Conservation (phyloP, 2,888 invertebrate species). For the Erpobdella octoculata region DNA sequence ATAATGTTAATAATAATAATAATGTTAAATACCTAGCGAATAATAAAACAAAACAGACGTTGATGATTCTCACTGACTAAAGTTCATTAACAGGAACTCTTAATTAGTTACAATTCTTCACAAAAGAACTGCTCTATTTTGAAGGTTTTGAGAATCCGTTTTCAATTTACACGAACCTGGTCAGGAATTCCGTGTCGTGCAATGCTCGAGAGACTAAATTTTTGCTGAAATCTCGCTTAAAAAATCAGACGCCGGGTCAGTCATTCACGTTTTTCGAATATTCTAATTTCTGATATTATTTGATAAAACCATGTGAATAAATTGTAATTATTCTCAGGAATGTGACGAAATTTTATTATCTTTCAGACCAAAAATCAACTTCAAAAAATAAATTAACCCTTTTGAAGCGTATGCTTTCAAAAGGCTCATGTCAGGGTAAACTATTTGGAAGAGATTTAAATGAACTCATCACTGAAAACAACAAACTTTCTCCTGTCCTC, state of each 20-base stretch:
- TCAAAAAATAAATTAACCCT: neutral
- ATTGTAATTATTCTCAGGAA: too few species aligned
- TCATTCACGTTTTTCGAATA: neutral
- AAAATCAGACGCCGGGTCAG: neutral
- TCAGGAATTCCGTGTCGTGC: neutral
- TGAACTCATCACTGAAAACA: neutral
- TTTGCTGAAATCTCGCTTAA: neutral
- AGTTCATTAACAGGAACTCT: too few species aligned
- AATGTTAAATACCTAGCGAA: too few species aligned
- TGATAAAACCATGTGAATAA: too few species aligned
- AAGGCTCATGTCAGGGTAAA: neutral
- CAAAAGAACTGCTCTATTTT: too few species aligned
- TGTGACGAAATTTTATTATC: too few species aligned
- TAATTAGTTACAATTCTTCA: too few species aligned
- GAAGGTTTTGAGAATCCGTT: conserved; percentile 1
- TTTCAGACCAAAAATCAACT: neutral
- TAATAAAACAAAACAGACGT: too few species aligned
- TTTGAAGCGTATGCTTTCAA: neutral
- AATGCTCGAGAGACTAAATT: neutral
- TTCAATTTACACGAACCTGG: neutral
- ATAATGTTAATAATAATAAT: too few species aligned
- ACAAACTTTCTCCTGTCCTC: neutral
- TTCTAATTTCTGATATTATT: neutral
- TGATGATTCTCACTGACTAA: too few species aligned
- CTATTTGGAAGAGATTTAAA: neutral